phyloP scores from a whole-genome alignment of 1,140 invertebrate species.

The Scaptomyza montana region DNA sequence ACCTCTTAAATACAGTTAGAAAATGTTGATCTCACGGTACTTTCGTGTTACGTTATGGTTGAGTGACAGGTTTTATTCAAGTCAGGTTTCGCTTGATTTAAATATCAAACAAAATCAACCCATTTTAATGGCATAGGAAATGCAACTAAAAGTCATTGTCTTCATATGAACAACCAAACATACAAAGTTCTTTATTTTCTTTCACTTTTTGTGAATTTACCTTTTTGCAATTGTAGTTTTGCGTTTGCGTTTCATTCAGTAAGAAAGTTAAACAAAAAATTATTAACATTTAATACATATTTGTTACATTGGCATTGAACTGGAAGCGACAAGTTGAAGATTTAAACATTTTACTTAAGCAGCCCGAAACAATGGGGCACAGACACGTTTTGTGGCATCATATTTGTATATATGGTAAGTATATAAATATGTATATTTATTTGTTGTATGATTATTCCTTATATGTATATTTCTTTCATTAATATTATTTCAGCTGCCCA shows the following conservation, averaged over 20 bases:
- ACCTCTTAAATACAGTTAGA: too few species aligned
- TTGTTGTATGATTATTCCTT: constrained; percentile 7
- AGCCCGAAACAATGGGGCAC: constrained; percentile 23
- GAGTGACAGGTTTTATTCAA: too few species aligned
- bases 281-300: constrained; percentile 39
- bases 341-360: constrained; percentile 19
- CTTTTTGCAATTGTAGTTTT: constrained; percentile 26
- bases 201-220: background rate
- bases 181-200: constrained; percentile 40
- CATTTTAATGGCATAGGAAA: too few species aligned
- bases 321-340: constrained; percentile 40
- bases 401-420: too few species aligned
- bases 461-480: constrained; percentile 8
- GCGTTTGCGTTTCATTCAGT: background rate
- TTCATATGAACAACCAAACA: constrained; percentile 44
- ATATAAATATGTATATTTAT: too few species aligned
- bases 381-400: constrained; percentile 37
- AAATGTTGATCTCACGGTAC: too few species aligned
- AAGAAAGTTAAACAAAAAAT: constrained; percentile 28
- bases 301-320: constrained; percentile 47
- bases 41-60: too few species aligned
- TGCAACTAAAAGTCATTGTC: background rate
- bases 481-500: constrained; percentile 38
- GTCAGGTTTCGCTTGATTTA: too few species aligned
- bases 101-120: too few species aligned